Evolutionary conservation across 2,888 invertebrate genomes (phyloP), one percentile per base, ranked within the genome.

Genomic region (Margaritifera margaritifera): DNA sequence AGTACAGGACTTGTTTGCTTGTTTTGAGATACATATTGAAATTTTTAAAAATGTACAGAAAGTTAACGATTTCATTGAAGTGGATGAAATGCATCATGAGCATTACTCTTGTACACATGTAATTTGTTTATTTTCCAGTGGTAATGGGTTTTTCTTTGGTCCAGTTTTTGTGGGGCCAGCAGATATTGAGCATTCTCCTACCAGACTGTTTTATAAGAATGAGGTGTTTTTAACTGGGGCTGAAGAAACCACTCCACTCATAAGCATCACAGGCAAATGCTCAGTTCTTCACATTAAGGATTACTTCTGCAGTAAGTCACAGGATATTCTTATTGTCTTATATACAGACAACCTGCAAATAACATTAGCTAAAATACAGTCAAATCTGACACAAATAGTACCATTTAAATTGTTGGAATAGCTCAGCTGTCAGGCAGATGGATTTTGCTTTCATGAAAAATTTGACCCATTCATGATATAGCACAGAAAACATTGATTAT

Each of bases 191-290:
- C 95, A 95, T 84, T 92, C 94, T 6, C 89, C 89, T 0, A 88
- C 89, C 4, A 80, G 90, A 5, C 84, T 95, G 62, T 98, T 96
- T 91, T 99, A 95, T 91, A 95, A 95, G 82, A 96, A 97, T 91
- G 99, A 99, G 91, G 93, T 98, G 71, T 93, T 98, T 84, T 91
- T 97, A 53, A 97, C 96, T 51, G 95, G 95, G 0, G 93, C 96
- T 76, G 97, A 97, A 87, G 97, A 97, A 86, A 95, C 95, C 0
- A 95, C 96, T 89, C 96, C 96, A 5, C 92, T 98, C 51, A 94
- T 95, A 81, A 95, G 95, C 79, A 95, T 99, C 77, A 94, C 96
- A 74, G 96, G 96, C 20, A 95, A 95, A 80, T 99, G 99, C 89
- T 92, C 94, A 1, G 97, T 99, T 11, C 91, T 99, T 67, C 95